Evolutionary conservation across 2,888 invertebrate species (phyloP), one percentile per base, ranked within the genome.

Genomic region (Isoperla grammatica): DNA sequence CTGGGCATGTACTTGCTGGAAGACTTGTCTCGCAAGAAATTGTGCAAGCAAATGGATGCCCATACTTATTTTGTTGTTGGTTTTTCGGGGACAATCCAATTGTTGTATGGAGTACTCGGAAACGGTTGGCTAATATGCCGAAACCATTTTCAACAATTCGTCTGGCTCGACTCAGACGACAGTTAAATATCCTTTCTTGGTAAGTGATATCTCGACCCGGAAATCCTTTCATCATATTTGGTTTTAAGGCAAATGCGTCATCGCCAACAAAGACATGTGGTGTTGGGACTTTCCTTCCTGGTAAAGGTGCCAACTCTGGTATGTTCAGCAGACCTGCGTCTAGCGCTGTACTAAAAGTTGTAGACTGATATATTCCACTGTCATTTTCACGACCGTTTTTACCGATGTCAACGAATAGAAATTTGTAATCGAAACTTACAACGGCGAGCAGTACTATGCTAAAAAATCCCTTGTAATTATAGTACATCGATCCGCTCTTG

Each of bases 181-280:
- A 64, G 43, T 64, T 64, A 48, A 59, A 64, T 6, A 64, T 29
- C 49, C 56, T 59, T 60, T 58, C 60, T 17, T 61, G 57, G 35
- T 23, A 50, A 11, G 58, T 58, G 23, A 59, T 9, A 43, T 35
- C 35, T 35, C 39, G 6, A 56, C 22, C 17, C 55, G 48, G 53
- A 46, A 57, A 20, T 56, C 56, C 42, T 59, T 29, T 29, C 29
- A 29, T 54, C 8, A 59, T 5, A 45, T 59, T 62, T 63, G 17
- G 12, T 23, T 49, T 11, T 15, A 42, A 20, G 13, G 48, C 5
- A 37, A 6, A 73, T 70, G 53, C 73, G 74, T 59, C 72, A 71
- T 66, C 71, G 73, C 56, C 74, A 74, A 66, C 72, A 74, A 58
- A 64, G 73, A 54, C 67, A 72, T 39, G 72, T 69, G 54, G 66